These are phyloP conservation scores for Malurus cyaneus DNA, from an alignment of 2,113 vertebrate genomes.

Conservation along the genomic window DNA sequence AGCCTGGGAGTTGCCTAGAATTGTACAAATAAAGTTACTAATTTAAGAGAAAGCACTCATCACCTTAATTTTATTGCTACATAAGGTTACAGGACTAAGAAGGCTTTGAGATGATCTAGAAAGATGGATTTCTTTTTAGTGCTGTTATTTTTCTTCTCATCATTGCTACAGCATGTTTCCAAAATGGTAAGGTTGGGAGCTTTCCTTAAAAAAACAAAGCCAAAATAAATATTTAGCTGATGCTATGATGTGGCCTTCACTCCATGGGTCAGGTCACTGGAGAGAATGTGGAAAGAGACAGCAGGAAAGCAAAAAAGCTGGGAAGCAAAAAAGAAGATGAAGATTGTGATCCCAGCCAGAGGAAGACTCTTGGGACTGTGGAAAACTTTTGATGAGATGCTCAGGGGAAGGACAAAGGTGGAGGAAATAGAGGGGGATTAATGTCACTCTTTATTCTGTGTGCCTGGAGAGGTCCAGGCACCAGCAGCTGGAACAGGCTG, in stretches of 20 bases:
- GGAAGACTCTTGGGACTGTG: neutral
- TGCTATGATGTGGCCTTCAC: neutral
- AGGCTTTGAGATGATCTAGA: neutral
- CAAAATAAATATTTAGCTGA: neutral
- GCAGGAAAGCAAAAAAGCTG: neutral
- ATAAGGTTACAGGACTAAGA: neutral
- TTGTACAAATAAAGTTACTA: neutral
- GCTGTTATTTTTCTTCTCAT: neutral
- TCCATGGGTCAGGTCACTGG: neutral
- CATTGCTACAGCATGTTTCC: neutral
- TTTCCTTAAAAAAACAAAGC: neutral
- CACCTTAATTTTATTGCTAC: neutral
- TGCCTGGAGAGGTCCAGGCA: neutral
- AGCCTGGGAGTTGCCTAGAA: neutral
- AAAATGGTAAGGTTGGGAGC: neutral
- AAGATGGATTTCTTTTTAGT: too few species aligned
- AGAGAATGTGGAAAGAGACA: neutral
- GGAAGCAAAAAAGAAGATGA: neutral
- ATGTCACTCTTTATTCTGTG: neutral
- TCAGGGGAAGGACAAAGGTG: neutral
- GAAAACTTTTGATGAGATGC: neutral
- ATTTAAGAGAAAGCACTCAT: neutral
- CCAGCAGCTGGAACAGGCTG: accelerated
- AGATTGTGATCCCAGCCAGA: neutral
- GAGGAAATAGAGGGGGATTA: neutral